Evolutionary conservation across 1,140 invertebrate species (phyloP), one percentile per base, ranked within the genome.

Genomic region (Drosophila asahinai): DNA sequence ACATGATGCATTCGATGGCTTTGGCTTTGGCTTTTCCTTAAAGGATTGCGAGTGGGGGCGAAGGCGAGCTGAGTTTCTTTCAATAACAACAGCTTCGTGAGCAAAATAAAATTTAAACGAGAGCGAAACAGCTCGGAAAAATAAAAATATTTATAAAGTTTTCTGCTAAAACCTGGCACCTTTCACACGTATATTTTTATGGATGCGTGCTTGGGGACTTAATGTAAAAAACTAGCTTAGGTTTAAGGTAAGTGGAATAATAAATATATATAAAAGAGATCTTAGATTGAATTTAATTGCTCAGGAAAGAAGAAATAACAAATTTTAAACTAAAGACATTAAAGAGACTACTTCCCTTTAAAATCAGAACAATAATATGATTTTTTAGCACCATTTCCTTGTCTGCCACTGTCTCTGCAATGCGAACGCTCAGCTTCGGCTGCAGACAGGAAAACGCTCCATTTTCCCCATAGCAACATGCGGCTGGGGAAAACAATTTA

Each of bases 401-500:
- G 33, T 12, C 33, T 36, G 47, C 51, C 51, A 68, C 52, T 40
- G 38, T 40, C 38, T 15, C 38, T 17, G 51, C 48, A 15, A 11
- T 11, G 25, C 30, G 6, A 22, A 51, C 65, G 66, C 58, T 74
- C 25, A 51, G 25, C 36, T 43, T 55, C 54, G 38, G 52, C 36
- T 19, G 9, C 51, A 40, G 52, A 49, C 19, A 45, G 52, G 38
- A 55, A 63, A 63, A 63, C 68, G 27, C 43, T 51, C 30, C 15
- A 33, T 66, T 68, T 51, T 68, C 19, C 19, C 19, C 15, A 11
- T 9, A 19, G 62, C 62, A 72, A 81, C 84, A 87, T 89, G 84
- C 59, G 77, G 66, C 84, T 67, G 33, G 84, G 81, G 84, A 89
- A 89, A 87, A 90, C 84, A 89, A 90, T 89, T 81, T 84, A 89